These are phyloP conservation scores for Phalacrocorax pelagicus DNA, from an alignment of 2,113 vertebrate genomes.

Conservation along the genomic window DNA sequence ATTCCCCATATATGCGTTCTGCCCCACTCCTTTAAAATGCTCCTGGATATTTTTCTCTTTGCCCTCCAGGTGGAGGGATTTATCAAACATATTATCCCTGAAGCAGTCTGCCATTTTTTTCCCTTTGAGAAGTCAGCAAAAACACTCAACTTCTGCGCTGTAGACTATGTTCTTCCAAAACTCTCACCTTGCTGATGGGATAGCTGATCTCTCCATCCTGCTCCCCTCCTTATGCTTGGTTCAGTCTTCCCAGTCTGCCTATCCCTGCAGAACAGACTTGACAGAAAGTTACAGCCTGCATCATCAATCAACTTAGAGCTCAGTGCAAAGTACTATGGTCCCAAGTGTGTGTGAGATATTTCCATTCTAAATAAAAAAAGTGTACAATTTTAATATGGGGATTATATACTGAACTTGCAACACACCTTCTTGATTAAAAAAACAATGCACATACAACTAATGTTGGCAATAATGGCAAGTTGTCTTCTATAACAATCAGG, in stretches of 20 bases:
- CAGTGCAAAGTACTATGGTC: background rate
- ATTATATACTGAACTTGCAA: constrained; percentile 22
- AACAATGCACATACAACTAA: constrained; percentile 45
- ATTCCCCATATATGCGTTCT: background rate
- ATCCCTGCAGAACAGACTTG: background rate
- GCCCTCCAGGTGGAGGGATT: background rate
- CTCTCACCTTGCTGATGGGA: background rate
- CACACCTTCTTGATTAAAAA: constrained; percentile 49
- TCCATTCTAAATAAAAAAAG: background rate
- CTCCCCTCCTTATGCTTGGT: background rate
- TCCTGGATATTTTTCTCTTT: background rate
- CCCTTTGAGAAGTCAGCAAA: background rate
- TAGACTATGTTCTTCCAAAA: background rate
- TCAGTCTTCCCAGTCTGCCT: background rate
- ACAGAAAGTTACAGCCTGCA: background rate
- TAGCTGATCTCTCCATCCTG: background rate
- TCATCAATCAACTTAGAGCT: background rate
- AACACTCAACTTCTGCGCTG: background rate
- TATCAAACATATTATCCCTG: background rate
- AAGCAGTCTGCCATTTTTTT: background rate
- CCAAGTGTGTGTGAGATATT: background rate
- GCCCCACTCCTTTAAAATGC: background rate
- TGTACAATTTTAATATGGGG: background rate
- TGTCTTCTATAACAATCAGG: constrained; percentile 66
- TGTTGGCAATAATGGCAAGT: constrained; percentile 40